A percentile compares a stretch with the other conserved stretches of the same genome.
Evolutionary conservation across 2,113 vertebrate species (phyloP).

Genomic region (Puffinus mauretanicus): DNA sequence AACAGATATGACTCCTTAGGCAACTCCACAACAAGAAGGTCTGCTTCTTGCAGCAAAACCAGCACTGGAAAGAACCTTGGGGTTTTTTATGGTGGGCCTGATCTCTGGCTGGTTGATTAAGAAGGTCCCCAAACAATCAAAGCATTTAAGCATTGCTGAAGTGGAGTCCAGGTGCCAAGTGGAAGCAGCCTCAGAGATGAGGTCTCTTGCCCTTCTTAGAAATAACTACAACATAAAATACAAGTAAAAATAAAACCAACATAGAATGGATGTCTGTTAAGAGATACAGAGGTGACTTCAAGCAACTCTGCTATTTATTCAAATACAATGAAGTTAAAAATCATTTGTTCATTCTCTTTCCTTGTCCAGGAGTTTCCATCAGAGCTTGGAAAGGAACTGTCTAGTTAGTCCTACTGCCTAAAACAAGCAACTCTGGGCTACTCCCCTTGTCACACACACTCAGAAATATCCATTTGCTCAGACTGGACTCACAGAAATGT

Average conservation of each 20-base stretch:
- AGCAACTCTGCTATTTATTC: neutral
- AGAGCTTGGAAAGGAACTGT: neutral
- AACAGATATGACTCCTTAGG: neutral
- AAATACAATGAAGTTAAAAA: neutral
- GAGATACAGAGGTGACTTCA: neutral
- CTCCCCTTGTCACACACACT: neutral
- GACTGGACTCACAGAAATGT: neutral
- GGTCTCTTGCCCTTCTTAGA: neutral
- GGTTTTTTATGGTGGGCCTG: neutral
- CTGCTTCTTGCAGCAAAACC: neutral
- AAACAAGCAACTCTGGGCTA: neutral
- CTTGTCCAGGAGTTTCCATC: neutral
- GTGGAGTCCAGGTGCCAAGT: neutral
- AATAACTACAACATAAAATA: neutral
- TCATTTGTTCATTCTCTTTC: neutral
- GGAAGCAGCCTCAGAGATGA: neutral
- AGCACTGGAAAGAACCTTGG: neutral
- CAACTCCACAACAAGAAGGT: neutral
- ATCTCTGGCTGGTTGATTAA: neutral
- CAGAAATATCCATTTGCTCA: neutral
- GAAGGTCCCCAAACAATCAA: neutral
- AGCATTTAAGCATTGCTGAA: neutral
- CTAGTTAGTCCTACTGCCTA: neutral
- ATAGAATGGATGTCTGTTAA: neutral
- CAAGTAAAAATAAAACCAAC: neutral